Base-by-base conservation (phyloP, 2,113 vertebrate species). In the Planiliza haematocheilus region DNA sequence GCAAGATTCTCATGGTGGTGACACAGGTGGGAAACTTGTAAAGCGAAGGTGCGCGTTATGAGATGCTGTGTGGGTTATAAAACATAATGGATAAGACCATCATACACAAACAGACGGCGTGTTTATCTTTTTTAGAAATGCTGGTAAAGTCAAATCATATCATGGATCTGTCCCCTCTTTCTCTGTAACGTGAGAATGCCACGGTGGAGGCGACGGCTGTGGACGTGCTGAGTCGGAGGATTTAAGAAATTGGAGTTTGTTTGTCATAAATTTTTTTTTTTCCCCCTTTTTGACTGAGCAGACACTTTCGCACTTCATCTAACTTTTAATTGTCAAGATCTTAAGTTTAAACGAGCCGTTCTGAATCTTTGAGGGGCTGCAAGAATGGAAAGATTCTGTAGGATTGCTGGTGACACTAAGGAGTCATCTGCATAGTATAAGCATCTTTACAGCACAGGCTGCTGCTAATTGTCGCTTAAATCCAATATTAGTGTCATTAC, bases 1-100 rank as follows among this genome's bases (percentile, higher is more conserved):
- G 55, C 17, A 63, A 37, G 41, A 52, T 59, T 72, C 13, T 17
- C 17, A 42, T 20, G 36, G 12, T 50, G 48, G 36, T 50, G 61
- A 38, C 17, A 18, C 11, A 5, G 4, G 0, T 56, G 38, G 48
- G 45, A 69, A 52, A 67, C 12, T 13, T 67, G 65, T 49, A 51
- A 62, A 63, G 11, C 7, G 43, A 69, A 66, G 4, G 12, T 6
- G 36, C 12, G 3, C 39, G 39, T 43, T 20, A 39, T 34, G 30
- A 41, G 41, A 16, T 17, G 51, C 50, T 43, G 9, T 53, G 38
- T 30, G 30, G 4, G 11, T 57, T 21, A 41, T 0, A 30, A 42
- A 30, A 30, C 16, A 11, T 39, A 8, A 30, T 36, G 20, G 17
- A 36, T 18, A 17, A 43, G 36, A 36, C 5, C 41, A 30, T 20